A percentile compares a stretch with the other conserved stretches of the same genome.
Conservation (phyloP, 2,113 vertebrate species). For the Anser cygnoides region DNA sequence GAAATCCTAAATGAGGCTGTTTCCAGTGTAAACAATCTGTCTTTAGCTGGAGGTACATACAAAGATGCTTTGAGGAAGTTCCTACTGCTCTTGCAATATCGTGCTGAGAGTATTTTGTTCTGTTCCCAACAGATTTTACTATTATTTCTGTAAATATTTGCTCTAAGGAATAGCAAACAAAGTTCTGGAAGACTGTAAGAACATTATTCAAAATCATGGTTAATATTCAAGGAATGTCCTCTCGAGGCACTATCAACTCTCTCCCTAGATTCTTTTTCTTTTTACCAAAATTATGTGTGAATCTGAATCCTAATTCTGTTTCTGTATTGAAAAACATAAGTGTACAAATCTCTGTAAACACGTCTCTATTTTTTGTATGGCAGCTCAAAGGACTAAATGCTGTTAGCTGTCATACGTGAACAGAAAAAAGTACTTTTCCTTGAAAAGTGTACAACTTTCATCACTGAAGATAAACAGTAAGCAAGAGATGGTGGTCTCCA, state of each 20-base stretch:
- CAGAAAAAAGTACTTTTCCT: not conserved
- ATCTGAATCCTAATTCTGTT: not conserved
- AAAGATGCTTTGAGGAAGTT: constrained; percentile 47
- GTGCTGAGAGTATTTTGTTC: constrained; percentile 19
- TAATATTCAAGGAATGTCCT: constrained; percentile 21
- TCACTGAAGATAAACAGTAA: not conserved
- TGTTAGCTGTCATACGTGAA: not conserved
- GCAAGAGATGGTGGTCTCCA: not conserved
- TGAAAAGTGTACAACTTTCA: not conserved
- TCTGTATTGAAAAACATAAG: not conserved
- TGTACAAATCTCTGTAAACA: not conserved
- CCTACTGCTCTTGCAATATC: constrained; percentile 23
- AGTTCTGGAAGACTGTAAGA: not conserved
- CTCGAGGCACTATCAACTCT: not conserved
- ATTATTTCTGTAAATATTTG: constrained; percentile 67
- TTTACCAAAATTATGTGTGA: not conserved
- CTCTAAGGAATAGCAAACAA: constrained; percentile 37
- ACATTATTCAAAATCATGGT: not conserved
- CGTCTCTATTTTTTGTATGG: not conserved
- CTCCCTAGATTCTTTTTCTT: not conserved
- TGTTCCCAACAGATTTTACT: constrained; percentile 55
- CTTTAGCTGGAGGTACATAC: not conserved
- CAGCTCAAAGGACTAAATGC: not conserved
- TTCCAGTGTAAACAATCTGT: constrained; percentile 11
- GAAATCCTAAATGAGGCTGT: not conserved